These are phyloP conservation scores for Charanyca ferruginea DNA, from an alignment of 2,888 invertebrate genomes.

Conservation along the genomic window DNA sequence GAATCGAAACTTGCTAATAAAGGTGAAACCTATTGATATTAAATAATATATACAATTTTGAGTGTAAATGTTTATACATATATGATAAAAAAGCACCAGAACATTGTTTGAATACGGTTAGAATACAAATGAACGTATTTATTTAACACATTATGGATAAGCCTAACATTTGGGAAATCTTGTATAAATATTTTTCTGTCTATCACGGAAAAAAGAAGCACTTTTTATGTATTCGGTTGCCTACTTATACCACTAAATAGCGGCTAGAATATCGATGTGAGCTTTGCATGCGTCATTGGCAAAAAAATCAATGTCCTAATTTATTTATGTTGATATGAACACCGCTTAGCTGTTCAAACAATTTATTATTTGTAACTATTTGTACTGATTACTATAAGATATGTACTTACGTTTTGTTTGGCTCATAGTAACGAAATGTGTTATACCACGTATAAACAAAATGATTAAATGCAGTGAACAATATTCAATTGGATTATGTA, in stretches of 20 bases:
- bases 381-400: neutral
- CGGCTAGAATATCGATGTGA: slow-evolving; percentile 39
- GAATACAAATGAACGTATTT: slow-evolving; percentile 30
- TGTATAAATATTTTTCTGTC: slow-evolving; percentile 15
- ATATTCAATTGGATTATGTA: slow-evolving; percentile 39
- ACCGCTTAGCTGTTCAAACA: neutral
- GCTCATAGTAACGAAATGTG: neutral
- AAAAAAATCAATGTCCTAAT: slow-evolving; percentile 46
- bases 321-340: slow-evolving; percentile 28
- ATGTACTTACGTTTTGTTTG: neutral
- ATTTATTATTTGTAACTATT: neutral
- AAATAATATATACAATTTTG: neutral
- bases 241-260: slow-evolving; percentile 34
- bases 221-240: slow-evolving; percentile 6
- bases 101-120: slow-evolving; percentile 13
- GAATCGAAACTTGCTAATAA: slow-evolving; percentile 11
- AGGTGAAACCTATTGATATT: neutral
- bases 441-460: slow-evolving; percentile 2
- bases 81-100: slow-evolving; percentile 1
- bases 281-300: slow-evolving; percentile 52
- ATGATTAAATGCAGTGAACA: slow-evolving; percentile 16
- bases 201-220: slow-evolving; percentile 12
- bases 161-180: slow-evolving; percentile 35
- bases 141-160: slow-evolving; percentile 32
- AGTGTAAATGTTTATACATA: slow-evolving; percentile 1